Evolutionary conservation across 2,888 invertebrate species (phyloP).

Genomic region (Latheticus oryzae): DNA sequence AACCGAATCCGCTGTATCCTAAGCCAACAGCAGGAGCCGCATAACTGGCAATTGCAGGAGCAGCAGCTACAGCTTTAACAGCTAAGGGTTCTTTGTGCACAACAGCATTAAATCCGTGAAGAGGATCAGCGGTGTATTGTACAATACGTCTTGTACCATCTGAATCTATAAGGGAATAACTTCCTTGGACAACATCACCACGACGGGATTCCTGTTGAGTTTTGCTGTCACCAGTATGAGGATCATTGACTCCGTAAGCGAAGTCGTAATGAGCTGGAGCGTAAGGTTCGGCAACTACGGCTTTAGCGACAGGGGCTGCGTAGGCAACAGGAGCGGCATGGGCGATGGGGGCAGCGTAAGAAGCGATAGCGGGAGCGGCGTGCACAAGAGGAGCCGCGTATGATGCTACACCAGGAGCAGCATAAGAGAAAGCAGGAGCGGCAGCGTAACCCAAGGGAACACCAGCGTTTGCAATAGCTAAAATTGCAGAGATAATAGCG

Average conservation of each 20-base stretch:
- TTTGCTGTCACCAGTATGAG: slow-evolving; percentile 44
- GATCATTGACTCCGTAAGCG: slow-evolving; percentile 65
- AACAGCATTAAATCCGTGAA: slow-evolving; percentile 68
- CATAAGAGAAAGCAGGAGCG: slow-evolving; percentile 31
- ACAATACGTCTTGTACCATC: slow-evolving; percentile 68
- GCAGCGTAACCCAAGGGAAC: slow-evolving; percentile 45
- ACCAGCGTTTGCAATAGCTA: slow-evolving; percentile 33
- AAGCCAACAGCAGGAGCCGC: slow-evolving; percentile 42
- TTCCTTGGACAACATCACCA: slow-evolving; percentile 67
- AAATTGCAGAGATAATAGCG: slow-evolving; percentile 40
- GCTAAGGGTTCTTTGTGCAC: slow-evolving; percentile 65
- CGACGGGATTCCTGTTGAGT: slow-evolving; percentile 64
- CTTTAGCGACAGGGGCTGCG: slow-evolving; percentile 53
- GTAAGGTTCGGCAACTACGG: slow-evolving; percentile 62
- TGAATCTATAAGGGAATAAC: slow-evolving; percentile 67
- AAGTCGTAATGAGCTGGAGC: slow-evolving; percentile 67
- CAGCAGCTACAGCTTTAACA: slow-evolving; percentile 56
- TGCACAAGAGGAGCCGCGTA: slow-evolving; percentile 30
- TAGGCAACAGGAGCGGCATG: slow-evolving; percentile 36
- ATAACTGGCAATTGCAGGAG: slow-evolving; percentile 25
- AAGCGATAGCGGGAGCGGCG: slow-evolving; percentile 43
- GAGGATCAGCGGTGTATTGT: slow-evolving; percentile 68
- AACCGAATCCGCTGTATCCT: slow-evolving; percentile 7
- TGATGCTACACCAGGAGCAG: slow-evolving; percentile 41
- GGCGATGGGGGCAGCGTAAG: slow-evolving; percentile 52